Evolutionary conservation across 2,113 vertebrate genomes (phyloP), one percentile per base, ranked within the genome.

Genomic region (Opisthocomus hoazin): DNA sequence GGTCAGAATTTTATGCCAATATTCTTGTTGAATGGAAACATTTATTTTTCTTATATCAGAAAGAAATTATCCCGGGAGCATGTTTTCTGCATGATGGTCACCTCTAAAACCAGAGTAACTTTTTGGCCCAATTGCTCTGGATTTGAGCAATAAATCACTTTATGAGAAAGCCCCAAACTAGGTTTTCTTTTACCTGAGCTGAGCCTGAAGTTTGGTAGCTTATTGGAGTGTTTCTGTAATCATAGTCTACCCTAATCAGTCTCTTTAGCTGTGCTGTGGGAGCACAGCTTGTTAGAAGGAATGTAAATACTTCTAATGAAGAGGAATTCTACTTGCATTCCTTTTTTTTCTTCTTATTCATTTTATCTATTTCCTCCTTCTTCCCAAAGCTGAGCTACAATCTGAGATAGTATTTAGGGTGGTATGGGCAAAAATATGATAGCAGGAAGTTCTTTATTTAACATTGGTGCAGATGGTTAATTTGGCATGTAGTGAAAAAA

Each of bases 251-350:
- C 34, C 6, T 79, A 43, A 63, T 30, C 15, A 34, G 43, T 58
- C 13, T 65, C 32, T 61, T 70, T 30, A 53, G 8, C 26, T 51
- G 32, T 66, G 27, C 39, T 60, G 23, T 71, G 16, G 41, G n/a
- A 71, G 4, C 27, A 60, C 27, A 32, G n/a, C 41, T 60, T 61
- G 17, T 50, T 61, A 69, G 54, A 56, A 50, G 14, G 45, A 66
- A 71, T 29, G 13, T 15, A 70, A 82, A 16, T 4, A 39, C 10
- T 60, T 79, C 37, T 54, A 41, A 78, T 39, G 13, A 75, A 87
- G 45, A 70, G 12, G 15, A 73, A 43, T 57, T 81, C 50, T 50
- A 68, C 5, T 14, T 0, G 0, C 30, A 21, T 7, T 87, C 6
- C 2, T 18, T 46, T 64, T 50, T 45, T 20, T 46, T 61, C 19